phyloP scores from a whole-genome alignment of 2,113 vertebrate species.

The Balaeniceps rex region DNA sequence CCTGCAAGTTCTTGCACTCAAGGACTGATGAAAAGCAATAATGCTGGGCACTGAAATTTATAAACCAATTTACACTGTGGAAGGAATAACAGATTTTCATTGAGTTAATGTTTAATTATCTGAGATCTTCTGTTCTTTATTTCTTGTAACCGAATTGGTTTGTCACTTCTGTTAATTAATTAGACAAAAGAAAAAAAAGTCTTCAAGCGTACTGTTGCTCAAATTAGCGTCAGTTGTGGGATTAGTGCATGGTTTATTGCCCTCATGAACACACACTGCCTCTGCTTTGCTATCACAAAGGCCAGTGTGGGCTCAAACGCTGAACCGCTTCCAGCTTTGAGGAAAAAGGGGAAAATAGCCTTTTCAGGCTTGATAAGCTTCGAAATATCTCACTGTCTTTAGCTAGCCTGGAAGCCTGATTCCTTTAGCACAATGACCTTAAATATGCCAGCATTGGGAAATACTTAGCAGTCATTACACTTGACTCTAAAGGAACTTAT shows the following conservation, averaged over 20 bases:
- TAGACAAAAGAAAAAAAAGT: not conserved
- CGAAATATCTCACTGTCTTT: not conserved
- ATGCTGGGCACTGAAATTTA: not conserved
- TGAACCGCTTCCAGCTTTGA: not conserved
- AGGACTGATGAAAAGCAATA: not conserved
- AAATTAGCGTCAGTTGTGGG: not conserved
- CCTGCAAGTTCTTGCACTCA: not conserved
- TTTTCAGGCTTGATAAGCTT: not conserved
- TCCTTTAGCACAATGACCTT: not conserved
- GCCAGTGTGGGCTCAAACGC: not conserved
- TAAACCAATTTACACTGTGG: not conserved
- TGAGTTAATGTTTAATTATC: conserved; percentile 31
- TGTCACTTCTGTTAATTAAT: conserved; percentile 42
- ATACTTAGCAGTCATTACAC: not conserved
- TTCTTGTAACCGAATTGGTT: conserved; percentile 14
- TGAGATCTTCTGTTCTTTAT: not conserved
- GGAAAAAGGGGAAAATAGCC: not conserved
- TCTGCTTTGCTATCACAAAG: not conserved
- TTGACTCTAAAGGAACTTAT: not conserved
- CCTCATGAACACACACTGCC: not conserved
- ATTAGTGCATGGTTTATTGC: not conserved
- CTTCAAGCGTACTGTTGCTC: not conserved
- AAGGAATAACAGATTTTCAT: not conserved
- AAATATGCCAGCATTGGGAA: not conserved
- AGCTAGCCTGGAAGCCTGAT: not conserved